Evolutionary conservation across 2,888 invertebrate species (phyloP).

Genomic region (Heliothis peltigera): DNA sequence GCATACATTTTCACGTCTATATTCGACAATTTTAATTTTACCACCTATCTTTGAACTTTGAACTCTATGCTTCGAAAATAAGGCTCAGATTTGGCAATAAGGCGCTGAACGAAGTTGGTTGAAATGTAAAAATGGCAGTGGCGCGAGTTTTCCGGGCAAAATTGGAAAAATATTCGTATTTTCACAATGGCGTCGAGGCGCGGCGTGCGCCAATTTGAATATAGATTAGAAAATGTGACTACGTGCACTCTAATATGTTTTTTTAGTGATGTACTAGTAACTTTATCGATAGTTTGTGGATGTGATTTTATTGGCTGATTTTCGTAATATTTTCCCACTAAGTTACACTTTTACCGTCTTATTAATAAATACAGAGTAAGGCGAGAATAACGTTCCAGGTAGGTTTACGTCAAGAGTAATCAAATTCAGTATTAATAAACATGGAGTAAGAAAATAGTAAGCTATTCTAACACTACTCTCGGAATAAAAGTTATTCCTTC

Average conservation of each 20-base stretch:
- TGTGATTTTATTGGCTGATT: neutral
- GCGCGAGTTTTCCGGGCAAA: slow-evolving; percentile 84
- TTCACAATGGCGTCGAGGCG: slow-evolving; percentile 82
- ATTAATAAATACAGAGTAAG: no score
- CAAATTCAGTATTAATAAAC: no score
- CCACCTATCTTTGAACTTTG: slow-evolving; percentile 18
- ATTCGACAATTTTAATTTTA: slow-evolving; percentile 59
- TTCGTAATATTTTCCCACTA: neutral
- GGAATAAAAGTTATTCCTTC: no score
- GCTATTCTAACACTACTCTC: no score
- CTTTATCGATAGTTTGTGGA: slow-evolving; percentile 47
- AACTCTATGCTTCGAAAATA: slow-evolving; percentile 29
- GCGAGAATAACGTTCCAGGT: no score
- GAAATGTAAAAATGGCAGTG: slow-evolving; percentile 73
- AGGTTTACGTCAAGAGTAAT: no score
- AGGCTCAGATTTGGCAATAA: slow-evolving; percentile 40
- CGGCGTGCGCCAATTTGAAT: slow-evolving; percentile 86
- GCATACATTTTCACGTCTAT: slow-evolving; percentile 73
- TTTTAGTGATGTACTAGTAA: slow-evolving; percentile 67
- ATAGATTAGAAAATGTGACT: slow-evolving; percentile 89
- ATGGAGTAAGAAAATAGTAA: no score
- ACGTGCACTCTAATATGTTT: slow-evolving; percentile 86
- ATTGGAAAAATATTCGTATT: slow-evolving; percentile 88
- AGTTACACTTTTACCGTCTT: neutral
- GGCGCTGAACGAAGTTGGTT: slow-evolving; percentile 38